phyloP scores from a whole-genome alignment of 2,888 invertebrate genomes.

The Cepaea hortensis region DNA sequence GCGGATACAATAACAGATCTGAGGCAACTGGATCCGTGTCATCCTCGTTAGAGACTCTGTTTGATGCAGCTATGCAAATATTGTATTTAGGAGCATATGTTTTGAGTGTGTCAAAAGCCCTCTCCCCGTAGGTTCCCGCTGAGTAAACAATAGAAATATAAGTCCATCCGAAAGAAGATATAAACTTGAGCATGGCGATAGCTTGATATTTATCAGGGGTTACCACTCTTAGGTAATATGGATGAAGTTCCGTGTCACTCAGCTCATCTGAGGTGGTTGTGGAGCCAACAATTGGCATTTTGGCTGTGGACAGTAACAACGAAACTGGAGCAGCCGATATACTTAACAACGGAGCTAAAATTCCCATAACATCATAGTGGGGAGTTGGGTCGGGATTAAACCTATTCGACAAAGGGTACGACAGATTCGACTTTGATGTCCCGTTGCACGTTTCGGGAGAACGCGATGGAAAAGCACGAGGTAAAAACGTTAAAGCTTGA shows the following conservation, averaged over 20 bases:
- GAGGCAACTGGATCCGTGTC: constrained; percentile 48
- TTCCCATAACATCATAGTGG: constrained; percentile 57
- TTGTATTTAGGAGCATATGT: constrained; percentile 46
- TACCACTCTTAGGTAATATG: constrained; percentile 65
- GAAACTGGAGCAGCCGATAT: constrained; percentile 58
- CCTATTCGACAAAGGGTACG: not conserved
- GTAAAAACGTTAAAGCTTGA: constrained; percentile 34
- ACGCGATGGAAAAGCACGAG: not conserved
- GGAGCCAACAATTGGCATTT: constrained; percentile 53
- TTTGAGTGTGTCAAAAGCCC: constrained; percentile 56
- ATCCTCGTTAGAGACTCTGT: constrained; percentile 35
- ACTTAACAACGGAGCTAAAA: constrained; percentile 59
- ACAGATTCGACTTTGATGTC: not conserved
- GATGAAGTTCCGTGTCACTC: constrained; percentile 58
- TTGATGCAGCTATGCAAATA: constrained; percentile 59
- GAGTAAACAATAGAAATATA: constrained; percentile 85
- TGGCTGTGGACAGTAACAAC: constrained; percentile 49
- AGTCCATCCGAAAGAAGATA: constrained; percentile 82
- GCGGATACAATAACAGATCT: constrained; percentile 40
- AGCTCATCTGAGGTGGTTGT: constrained; percentile 60
- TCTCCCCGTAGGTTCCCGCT: constrained; percentile 78
- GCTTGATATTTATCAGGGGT: constrained; percentile 63
- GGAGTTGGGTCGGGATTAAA: not conserved
- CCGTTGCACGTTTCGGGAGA: not conserved
- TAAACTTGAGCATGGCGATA: constrained; percentile 57